A percentile compares a stretch with the other conserved stretches of the same genome.
phyloP scores from a whole-genome alignment of 2,113 vertebrate species.

The Perca fluviatilis region DNA sequence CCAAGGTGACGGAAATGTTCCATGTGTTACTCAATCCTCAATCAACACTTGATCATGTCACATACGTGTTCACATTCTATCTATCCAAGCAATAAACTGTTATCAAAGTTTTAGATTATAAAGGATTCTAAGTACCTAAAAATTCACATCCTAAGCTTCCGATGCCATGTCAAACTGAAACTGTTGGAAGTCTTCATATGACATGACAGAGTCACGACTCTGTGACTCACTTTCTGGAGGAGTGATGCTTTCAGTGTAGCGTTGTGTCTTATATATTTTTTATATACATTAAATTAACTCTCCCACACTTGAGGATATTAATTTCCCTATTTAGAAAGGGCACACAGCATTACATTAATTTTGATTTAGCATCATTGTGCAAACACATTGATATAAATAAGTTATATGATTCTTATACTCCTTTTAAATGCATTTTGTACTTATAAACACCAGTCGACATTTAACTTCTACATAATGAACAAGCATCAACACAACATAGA shows the following conservation, averaged over 20 bases:
- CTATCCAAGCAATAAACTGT: background rate
- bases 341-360: background rate
- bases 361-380: background rate
- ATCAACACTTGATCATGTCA: too few relatives aligned
- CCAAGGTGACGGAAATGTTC: background rate
- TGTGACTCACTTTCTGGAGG: constrained; percentile 37
- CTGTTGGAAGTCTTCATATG: background rate
- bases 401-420: background rate
- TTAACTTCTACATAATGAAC: background rate
- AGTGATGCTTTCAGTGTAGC: background rate
- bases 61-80: background rate
- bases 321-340: background rate
- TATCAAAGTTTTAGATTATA: background rate
- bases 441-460: background rate
- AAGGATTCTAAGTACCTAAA: background rate
- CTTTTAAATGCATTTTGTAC: background rate
- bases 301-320: background rate
- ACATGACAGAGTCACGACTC: constrained; percentile 20
- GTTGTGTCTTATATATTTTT: background rate
- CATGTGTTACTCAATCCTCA: background rate
- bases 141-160: background rate
- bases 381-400: background rate
- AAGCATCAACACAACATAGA: background rate
- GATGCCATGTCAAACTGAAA: background rate
- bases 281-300: background rate